Evolutionary conservation across 2,888 invertebrate genomes (phyloP), one percentile per base, ranked within the genome.

Genomic region (Limnephilus lunatus): DNA sequence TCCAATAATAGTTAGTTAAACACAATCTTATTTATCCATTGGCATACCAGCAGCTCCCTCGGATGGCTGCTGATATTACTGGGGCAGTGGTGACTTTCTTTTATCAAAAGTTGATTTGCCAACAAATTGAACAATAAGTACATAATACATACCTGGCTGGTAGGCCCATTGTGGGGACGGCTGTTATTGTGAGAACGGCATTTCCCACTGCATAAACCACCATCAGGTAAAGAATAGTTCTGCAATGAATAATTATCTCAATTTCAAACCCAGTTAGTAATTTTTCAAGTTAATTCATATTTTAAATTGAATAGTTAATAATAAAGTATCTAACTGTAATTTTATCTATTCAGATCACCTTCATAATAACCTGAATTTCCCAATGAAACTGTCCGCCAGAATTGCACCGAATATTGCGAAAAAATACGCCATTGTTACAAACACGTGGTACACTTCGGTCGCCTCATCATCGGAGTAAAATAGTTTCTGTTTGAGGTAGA

Each of bases 321-420:
- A 81, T 44, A n/a, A 85, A 86, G 30, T 86, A 53, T 87, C 19
- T 31, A 14, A 25, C 32, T 31, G 31, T 39, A 82, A 90, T 82
- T 82, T 90, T 90, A 15, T 25, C 9, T 90, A 90, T 25, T 90
- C 82, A 92, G 88, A 92, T 90, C 92, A 91, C 91, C 89, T 92
- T 85, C 39, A 93, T 90, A 93, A 94, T 94, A 95, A 97, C 96
- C 96, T 97, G 95, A 97, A 98, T 95, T 98, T 98, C 93, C 98
- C 98, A 68, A 98, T 95, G 95, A 97, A 97, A 93, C 98, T 97
- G 95, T 98, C 98, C 1, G 98, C 98, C 53, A 98, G 94, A 88
- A 98, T 97, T 0, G 98, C 98, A 0, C 98, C 98, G 90, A 98
- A 95, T 12, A 98, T 94, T 0, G 98, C 98, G 89, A 97, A 97